Evolutionary conservation across 2,113 vertebrate species (phyloP).

Genomic region (Ochotona princeps): DNA sequence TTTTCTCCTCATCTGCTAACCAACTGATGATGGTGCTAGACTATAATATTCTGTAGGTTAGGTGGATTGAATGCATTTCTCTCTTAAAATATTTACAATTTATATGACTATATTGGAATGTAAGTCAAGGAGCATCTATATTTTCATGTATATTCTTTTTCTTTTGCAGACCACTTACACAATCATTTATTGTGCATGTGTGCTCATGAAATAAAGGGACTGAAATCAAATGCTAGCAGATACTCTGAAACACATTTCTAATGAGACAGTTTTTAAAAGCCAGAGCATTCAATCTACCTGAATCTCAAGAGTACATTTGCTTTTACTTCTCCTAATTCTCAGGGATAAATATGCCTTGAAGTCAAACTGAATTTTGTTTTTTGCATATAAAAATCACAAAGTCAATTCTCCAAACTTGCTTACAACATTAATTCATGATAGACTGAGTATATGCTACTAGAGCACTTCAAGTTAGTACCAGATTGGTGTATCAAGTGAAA

Average conservation of each 20-base stretch:
- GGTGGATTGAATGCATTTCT: background rate
- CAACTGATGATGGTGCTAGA: background rate
- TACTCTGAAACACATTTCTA: background rate
- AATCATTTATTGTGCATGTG: background rate
- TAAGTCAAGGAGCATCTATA: background rate
- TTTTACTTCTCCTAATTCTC: slow-evolving; percentile 31
- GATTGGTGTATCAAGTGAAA: background rate
- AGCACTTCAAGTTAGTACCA: background rate
- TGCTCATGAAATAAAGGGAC: background rate
- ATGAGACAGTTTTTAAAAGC: background rate
- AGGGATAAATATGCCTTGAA: background rate
- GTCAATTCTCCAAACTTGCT: background rate
- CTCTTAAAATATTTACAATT: background rate
- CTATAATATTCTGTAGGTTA: background rate
- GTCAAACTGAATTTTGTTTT: slow-evolving; percentile 11
- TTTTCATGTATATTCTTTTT: background rate
- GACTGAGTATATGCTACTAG: background rate
- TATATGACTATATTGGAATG: background rate
- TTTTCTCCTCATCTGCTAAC: background rate
- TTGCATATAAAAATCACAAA: background rate
- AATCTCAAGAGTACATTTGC: slow-evolving; percentile 47
- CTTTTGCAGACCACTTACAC: background rate
- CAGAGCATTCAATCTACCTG: background rate
- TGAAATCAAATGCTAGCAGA: slow-evolving; percentile 12
- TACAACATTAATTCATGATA: background rate